Conservation (phyloP, 2,888 invertebrate genomes). For the Sepioteuthis lessoniana region DNA sequence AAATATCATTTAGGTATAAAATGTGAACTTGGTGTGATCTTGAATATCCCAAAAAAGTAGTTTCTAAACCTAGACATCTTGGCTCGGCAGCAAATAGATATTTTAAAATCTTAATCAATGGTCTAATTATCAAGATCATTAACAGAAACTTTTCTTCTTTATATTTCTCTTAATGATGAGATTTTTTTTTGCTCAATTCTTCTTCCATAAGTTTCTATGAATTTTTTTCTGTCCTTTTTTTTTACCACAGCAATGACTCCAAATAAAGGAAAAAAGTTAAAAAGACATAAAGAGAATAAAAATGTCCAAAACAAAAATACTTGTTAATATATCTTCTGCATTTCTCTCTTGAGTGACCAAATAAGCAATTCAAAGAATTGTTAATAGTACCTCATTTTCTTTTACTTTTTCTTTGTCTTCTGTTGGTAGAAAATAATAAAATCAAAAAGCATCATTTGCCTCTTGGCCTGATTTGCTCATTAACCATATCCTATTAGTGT, state of each 20-base stretch:
- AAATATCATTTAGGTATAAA: background rate
- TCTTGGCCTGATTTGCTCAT: background rate
- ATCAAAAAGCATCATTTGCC: background rate
- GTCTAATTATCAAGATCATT: background rate
- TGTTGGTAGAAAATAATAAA: background rate
- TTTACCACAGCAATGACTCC: background rate
- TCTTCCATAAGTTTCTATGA: background rate
- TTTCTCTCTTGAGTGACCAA: background rate
- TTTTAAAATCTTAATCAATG: background rate
- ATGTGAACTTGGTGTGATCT: background rate
- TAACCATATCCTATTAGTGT: background rate
- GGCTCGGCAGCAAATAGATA: background rate
- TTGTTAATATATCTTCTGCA: background rate
- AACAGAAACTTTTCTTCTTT: background rate
- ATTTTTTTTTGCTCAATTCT: conserved; percentile 24
- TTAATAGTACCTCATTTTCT: background rate
- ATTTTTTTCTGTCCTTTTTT: too few species aligned
- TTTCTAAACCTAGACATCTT: background rate
- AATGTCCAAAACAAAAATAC: background rate
- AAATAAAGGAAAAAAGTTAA: background rate
- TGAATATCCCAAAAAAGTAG: background rate
- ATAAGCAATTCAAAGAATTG: background rate
- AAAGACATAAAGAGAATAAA: background rate
- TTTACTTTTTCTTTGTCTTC: background rate
- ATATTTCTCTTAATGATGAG: background rate